phyloP scores from a whole-genome alignment of 2,113 vertebrate genomes.

The Ochotona princeps region DNA sequence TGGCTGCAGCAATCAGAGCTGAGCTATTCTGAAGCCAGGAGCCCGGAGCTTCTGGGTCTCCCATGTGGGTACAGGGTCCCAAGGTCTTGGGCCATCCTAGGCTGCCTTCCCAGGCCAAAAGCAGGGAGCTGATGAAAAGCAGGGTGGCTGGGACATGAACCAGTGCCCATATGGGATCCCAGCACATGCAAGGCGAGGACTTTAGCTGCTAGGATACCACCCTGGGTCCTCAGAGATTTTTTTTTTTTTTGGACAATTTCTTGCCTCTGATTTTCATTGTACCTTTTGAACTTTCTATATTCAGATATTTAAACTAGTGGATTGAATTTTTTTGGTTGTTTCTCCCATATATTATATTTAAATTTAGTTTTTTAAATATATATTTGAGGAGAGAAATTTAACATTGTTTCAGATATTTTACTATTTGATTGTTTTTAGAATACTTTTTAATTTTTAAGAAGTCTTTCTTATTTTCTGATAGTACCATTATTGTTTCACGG shows the following conservation, averaged over 20 bases:
- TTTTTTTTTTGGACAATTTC: background rate
- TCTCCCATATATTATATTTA: background rate
- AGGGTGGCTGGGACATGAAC: too few species aligned
- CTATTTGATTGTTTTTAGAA: background rate
- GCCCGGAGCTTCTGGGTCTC: too few species aligned
- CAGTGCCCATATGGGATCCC: too few species aligned
- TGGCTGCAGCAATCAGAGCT: too few species aligned
- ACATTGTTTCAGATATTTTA: constrained; percentile 36
- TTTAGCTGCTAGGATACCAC: too few species aligned
- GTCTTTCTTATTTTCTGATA: background rate
- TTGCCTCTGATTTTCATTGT: background rate
- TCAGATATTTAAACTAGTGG: background rate
- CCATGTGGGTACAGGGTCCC: too few species aligned
- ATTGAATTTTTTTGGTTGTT: background rate
- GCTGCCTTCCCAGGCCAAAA: too few species aligned
- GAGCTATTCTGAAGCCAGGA: too few species aligned
- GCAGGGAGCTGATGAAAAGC: too few species aligned
- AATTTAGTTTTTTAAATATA: background rate
- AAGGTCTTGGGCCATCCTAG: too few species aligned
- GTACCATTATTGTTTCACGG: background rate
- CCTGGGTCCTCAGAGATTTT: background rate
- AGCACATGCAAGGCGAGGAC: too few species aligned
- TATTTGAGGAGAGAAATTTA: background rate
- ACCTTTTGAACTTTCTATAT: constrained; percentile 19
- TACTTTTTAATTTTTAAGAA: background rate